These are phyloP conservation scores for Pollenia labialis DNA, from an alignment of 2,888 invertebrate genomes.

Conservation along the genomic window DNA sequence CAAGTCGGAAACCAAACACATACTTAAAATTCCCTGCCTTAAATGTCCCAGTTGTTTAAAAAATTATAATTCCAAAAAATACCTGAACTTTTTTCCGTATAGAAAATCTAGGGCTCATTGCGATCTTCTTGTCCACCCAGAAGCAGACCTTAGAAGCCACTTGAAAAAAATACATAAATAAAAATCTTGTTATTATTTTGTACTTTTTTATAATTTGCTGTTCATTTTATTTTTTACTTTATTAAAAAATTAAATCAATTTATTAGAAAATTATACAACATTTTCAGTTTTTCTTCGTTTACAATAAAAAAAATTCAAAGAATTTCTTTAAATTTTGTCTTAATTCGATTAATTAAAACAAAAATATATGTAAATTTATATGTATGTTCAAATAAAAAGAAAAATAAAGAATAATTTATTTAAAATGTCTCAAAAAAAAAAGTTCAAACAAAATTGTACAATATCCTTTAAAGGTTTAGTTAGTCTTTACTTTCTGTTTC, in stretches of 20 bases:
- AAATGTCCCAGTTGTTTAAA: too few relatives aligned
- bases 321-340: slow-evolving; percentile 47
- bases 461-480: slow-evolving; percentile 38
- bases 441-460: slow-evolving; percentile 13
- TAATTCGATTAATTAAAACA: slow-evolving; percentile 57
- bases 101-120: too few relatives aligned
- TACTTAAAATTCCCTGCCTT: too few relatives aligned
- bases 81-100: too few relatives aligned
- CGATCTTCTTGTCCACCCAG: too few relatives aligned
- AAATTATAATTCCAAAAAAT: too few relatives aligned
- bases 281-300: slow-evolving; percentile 37
- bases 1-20: too few relatives aligned
- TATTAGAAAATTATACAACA: slow-evolving; percentile 49
- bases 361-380: neutral
- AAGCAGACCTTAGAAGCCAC: neutral
- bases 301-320: slow-evolving; percentile 15
- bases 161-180: neutral
- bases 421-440: slow-evolving; percentile 1
- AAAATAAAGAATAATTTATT: slow-evolving; percentile 31
- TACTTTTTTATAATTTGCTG: slow-evolving; percentile 61
- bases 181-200: slow-evolving; percentile 46
- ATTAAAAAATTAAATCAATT: slow-evolving; percentile 69
- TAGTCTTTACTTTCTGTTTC: too few relatives aligned
- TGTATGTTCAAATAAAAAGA: slow-evolving; percentile 35
- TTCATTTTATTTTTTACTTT: slow-evolving; percentile 43